A percentile compares a stretch with the other conserved stretches of the same genome.
Conservation (phyloP, 2,797 vertebrate species). For the Scomberomorus guttatus region DNA sequence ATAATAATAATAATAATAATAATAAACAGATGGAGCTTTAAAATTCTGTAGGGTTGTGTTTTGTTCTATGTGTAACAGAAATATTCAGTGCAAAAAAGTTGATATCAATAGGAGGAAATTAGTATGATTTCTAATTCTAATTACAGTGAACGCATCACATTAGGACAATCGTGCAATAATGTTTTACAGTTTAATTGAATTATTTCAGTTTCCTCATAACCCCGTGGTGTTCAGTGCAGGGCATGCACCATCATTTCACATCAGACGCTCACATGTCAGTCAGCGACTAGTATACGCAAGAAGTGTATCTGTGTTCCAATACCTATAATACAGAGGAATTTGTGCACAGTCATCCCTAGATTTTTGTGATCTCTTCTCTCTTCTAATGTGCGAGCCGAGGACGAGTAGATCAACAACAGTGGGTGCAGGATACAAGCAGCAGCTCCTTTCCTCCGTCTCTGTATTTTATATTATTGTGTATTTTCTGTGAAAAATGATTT, state of each 20-base stretch:
- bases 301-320: not conserved
- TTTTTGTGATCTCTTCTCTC: conserved; percentile 1
- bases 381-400: not conserved
- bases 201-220: not conserved
- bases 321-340: not conserved
- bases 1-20: not conserved
- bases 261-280: not conserved
- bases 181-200: not conserved
- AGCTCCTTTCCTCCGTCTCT: not conserved
- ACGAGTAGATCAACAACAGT: not conserved
- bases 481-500: not conserved
- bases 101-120: not conserved
- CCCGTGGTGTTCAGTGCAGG: not conserved
- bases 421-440: not conserved
- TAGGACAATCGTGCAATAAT: not conserved
- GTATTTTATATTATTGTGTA: not conserved
- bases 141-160: not conserved
- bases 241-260: not conserved
- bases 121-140: not conserved
- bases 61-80: not conserved
- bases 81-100: not conserved
- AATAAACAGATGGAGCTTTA: not conserved
- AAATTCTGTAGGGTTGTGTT: not conserved
- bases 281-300: too few species aligned
- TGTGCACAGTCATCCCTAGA: not conserved